Evolutionary conservation across 2,888 invertebrate genomes (phyloP).

Genomic region (Orthosia cruda): DNA sequence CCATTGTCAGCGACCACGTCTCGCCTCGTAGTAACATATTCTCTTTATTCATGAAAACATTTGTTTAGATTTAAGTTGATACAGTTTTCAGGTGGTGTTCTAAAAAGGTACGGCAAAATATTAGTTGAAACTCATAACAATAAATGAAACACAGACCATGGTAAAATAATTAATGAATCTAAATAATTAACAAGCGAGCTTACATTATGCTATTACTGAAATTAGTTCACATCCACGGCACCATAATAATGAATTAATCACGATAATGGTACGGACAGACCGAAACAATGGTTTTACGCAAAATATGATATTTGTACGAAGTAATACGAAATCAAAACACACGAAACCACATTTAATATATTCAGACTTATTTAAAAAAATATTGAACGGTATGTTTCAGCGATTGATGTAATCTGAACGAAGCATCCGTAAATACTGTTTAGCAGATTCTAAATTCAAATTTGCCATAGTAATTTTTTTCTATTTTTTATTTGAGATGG

Average conservation of each 20-base stretch:
- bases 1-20: no score
- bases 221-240: slow-evolving; percentile 4
- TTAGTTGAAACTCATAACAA: not conserved
- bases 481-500: no score
- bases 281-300: slow-evolving; percentile 32
- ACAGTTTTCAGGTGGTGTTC: not conserved
- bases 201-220: slow-evolving; percentile 24
- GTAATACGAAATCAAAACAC: slow-evolving; percentile 52
- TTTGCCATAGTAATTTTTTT: no score
- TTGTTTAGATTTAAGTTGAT: not conserved
- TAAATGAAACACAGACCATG: not conserved
- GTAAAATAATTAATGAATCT: slow-evolving; percentile 7
- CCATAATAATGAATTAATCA: slow-evolving; percentile 16
- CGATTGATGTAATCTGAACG: no score
- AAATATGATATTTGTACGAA: slow-evolving; percentile 26
- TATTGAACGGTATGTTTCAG: no score
- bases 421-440: no score
- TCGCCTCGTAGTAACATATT: no score
- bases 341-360: not conserved
- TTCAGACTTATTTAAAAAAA: no score
- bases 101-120: no score
- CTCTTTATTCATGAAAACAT: no score
- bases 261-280: slow-evolving; percentile 13
- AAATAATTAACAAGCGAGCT: slow-evolving; percentile 28
- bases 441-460: no score